Percentiles rank a stretch among this genome's conserved stretches.
Evolutionary conservation across 2,888 invertebrate species (phyloP).

Genomic region (Papilio elwesi): DNA sequence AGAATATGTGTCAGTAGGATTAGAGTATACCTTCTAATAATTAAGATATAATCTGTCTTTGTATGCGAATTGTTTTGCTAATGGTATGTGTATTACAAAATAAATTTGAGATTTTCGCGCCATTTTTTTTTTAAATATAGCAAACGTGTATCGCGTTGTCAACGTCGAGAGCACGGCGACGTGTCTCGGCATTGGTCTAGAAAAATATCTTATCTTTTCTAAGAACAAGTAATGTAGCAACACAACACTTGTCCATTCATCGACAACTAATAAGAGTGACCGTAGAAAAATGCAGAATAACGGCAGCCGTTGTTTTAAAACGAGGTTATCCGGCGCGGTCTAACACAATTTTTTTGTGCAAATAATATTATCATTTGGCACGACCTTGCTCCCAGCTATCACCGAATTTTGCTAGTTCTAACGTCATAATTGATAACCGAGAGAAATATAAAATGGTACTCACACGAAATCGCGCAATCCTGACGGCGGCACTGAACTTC

Average conservation of each 20-base stretch:
- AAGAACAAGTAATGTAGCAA: slow-evolving; percentile 36
- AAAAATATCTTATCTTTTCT: slow-evolving; percentile 40
- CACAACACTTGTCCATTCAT: no score
- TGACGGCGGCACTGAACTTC: slow-evolving; percentile 48
- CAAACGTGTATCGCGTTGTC: background rate
- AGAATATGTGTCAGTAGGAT: background rate
- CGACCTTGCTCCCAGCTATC: slow-evolving; percentile 83
- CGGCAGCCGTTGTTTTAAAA: slow-evolving; percentile 71
- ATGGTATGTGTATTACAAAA: background rate
- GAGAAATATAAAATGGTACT: slow-evolving; percentile 56
- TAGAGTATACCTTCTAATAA: background rate
- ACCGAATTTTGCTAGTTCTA: slow-evolving; percentile 76
- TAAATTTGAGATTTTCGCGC: slow-evolving; percentile 30
- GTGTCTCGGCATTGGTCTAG: slow-evolving; percentile 22
- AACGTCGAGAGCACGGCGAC: background rate
- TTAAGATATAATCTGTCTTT: background rate
- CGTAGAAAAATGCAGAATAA: slow-evolving; percentile 54
- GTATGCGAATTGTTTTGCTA: background rate
- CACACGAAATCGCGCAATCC: slow-evolving; percentile 44
- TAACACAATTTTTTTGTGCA: slow-evolving; percentile 79
- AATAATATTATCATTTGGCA: slow-evolving; percentile 80
- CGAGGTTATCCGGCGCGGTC: slow-evolving; percentile 81
- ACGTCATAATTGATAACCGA: slow-evolving; percentile 69
- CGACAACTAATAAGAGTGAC: slow-evolving; percentile 38
- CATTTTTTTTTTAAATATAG: slow-evolving; percentile 8